phyloP scores from a whole-genome alignment of 2,797 vertebrate genomes.

The Galaxias olidus region DNA sequence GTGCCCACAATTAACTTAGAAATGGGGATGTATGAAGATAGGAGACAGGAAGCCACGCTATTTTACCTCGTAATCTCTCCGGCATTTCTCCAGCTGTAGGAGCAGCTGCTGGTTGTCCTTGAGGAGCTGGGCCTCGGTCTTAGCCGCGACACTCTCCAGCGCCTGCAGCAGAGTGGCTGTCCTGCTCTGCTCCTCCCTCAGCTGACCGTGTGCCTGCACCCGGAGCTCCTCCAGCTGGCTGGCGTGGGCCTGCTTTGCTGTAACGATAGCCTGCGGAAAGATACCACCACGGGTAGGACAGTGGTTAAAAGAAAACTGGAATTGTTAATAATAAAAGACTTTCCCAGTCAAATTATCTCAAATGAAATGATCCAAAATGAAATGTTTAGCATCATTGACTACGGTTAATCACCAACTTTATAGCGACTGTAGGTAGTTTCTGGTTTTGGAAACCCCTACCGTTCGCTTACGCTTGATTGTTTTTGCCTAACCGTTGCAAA shows the following conservation, averaged over 20 bases:
- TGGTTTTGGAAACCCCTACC: no score
- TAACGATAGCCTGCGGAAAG: slow-evolving; percentile 23
- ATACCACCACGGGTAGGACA: neutral
- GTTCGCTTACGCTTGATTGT: no score
- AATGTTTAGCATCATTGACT: no score
- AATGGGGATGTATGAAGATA: no score
- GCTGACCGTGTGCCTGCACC: slow-evolving; percentile 8
- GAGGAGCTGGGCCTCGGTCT: slow-evolving; percentile 49
- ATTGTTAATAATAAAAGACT: no score
- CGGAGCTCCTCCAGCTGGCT: slow-evolving; percentile 38
- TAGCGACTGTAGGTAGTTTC: no score
- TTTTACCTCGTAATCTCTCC: slow-evolving; percentile 69
- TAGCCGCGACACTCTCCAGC: slow-evolving; percentile 33
- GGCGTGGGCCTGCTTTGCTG: neutral
- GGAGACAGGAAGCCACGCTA: neutral
- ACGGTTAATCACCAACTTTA: no score
- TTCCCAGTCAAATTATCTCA: no score
- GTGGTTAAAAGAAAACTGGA: no score
- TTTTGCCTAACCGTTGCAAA: no score
- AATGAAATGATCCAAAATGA: no score
- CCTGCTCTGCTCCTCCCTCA: slow-evolving; percentile 63
- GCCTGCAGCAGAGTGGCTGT: slow-evolving; percentile 64
- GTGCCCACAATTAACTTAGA: no score
- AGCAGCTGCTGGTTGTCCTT: slow-evolving; percentile 63
- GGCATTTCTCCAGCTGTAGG: slow-evolving; percentile 57